Evolutionary conservation across 2,113 vertebrate genomes (phyloP), one percentile per base, ranked within the genome.

Genomic region (Plotosus lineatus): DNA sequence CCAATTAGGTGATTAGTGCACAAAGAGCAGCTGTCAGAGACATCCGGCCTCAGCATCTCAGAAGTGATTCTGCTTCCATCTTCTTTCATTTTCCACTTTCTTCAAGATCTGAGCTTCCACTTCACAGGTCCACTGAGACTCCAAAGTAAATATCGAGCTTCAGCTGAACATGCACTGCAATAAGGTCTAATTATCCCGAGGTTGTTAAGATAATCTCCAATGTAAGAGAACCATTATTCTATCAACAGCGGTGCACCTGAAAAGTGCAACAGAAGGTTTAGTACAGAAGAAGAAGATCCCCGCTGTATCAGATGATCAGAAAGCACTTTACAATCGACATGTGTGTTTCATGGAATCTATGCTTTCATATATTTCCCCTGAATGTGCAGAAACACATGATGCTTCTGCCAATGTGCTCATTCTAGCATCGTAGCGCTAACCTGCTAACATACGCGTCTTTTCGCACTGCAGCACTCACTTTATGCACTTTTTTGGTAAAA

Each of bases 1-100:
- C 88, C 90, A 86, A 91, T 92, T 93, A 93, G 88, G 78, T 78
- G 88, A 90, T 91, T 90, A 87, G 83, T 80, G 84, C 89, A 89
- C 87, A 91, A 91, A 88, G 90, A 92, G 81, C 84, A 84, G 82
- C 83, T 86, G 89, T 90, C 90, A 86, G 63, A 88, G 71, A 80
- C 80, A 69, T 60, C 79, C 60, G 87, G 21, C 75, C 83, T 86
- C 60, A 60, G 82, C 85, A 86, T 84, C 86, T 87, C 88, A 87
- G 81, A 80, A 85, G 87, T 78, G 69, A 80, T 86, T 73, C 75
- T 77, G 74, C 26, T 73, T 83, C 69, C 48, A 56, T 66, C 48
- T 40, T 66, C n/a, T 28, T 71, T 26, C 23, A 58, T 79, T 79
- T 56, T 56, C 51, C 42, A 71, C 17, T 40, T 58, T 55, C 48